These are phyloP conservation scores for Ennomos fuscantarius DNA, from an alignment of 2,888 invertebrate genomes.

Conservation along the genomic window DNA sequence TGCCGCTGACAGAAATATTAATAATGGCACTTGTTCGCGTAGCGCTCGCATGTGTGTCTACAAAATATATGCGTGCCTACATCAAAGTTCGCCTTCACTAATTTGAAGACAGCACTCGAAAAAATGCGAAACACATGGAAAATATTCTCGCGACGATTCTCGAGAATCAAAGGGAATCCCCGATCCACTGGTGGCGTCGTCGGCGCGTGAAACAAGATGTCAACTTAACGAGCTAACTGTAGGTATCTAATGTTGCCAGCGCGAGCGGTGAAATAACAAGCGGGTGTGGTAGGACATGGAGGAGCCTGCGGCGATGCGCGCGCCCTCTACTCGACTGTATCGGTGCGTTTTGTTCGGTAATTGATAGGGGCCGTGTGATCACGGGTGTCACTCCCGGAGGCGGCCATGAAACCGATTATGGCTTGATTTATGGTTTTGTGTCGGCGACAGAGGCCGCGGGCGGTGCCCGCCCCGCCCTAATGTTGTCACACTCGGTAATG, in stretches of 20 bases:
- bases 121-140: conserved; percentile 62
- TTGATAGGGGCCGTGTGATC: conserved; percentile 38
- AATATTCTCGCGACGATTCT: conserved; percentile 51
- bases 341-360: conserved; percentile 50
- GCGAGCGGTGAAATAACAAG: conserved; percentile 48
- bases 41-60: conserved; percentile 8
- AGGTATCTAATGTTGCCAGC: conserved; percentile 61
- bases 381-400: conserved; percentile 42
- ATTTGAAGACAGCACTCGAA: conserved; percentile 68
- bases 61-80: conserved; percentile 24
- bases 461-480: conserved; percentile 44
- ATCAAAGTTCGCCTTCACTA: conserved; percentile 59
- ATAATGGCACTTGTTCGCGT: conserved; percentile 52
- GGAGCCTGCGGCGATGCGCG: conserved; percentile 44
- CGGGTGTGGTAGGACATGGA: conserved; percentile 34
- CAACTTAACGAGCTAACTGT: conserved; percentile 68
- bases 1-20: conserved; percentile 75
- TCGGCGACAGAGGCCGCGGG: conserved; percentile 47
- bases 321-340: conserved; percentile 37
- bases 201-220: conserved; percentile 68
- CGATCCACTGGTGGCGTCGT: conserved; percentile 54
- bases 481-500: conserved; percentile 39
- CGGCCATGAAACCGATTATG: conserved; percentile 46
- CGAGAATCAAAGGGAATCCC: conserved; percentile 69
- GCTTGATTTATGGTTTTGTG: conserved; percentile 54